These are phyloP conservation scores for Xiphophorus maculatus DNA, from an alignment of 2,113 vertebrate species.

Conservation along the genomic window DNA sequence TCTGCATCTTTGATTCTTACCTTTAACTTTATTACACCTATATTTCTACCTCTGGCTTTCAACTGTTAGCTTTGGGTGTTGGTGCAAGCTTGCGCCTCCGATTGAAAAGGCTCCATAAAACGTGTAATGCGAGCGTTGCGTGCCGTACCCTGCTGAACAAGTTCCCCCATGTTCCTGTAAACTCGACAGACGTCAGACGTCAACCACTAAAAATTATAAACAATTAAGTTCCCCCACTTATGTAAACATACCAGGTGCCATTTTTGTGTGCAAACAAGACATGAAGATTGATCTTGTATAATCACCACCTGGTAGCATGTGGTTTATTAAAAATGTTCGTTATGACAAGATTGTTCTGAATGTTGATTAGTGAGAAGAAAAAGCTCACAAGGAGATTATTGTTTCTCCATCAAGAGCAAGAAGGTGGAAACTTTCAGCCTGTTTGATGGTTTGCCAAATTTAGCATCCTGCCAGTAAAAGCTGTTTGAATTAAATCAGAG, in stretches of 20 bases:
- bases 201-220: conserved; percentile 56
- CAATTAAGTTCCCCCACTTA: conserved; percentile 56
- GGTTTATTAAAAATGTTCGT: conserved; percentile 36
- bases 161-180: conserved; percentile 48
- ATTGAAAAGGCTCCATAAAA: conserved; percentile 67
- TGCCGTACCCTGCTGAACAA: conserved; percentile 66
- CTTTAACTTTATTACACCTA: conserved; percentile 52
- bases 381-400: background rate
- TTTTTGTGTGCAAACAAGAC: conserved; percentile 50
- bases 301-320: conserved; percentile 32
- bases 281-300: conserved; percentile 34
- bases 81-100: conserved; percentile 23
- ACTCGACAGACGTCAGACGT: conserved; percentile 59
- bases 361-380: conserved; percentile 34
- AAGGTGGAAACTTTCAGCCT: background rate
- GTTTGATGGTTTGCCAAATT: conserved; percentile 3
- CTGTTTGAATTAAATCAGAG: background rate
- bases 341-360: conserved; percentile 20
- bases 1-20: conserved; percentile 69
- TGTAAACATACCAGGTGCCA: conserved; percentile 52
- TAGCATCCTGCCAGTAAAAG: conserved; percentile 10
- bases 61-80: conserved; percentile 58
- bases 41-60: conserved; percentile 46
- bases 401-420: background rate
- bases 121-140: conserved; percentile 42